These are phyloP conservation scores for Rhinatrema bivittatum DNA, from an alignment of 2,797 vertebrate genomes.

Conservation along the genomic window DNA sequence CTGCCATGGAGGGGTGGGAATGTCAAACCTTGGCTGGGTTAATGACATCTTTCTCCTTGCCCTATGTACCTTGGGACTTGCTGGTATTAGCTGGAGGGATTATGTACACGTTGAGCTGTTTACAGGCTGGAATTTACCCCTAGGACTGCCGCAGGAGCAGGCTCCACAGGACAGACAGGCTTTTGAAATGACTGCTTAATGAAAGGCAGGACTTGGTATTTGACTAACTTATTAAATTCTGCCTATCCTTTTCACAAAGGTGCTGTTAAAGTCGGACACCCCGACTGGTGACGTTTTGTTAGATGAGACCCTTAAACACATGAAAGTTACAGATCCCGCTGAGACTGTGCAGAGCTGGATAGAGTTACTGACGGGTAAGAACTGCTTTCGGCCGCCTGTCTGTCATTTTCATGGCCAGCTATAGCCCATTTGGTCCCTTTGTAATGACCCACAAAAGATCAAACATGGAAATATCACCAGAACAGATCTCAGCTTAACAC, in stretches of 20 bases:
- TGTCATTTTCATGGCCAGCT: too few species aligned
- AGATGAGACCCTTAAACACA: conserved; percentile 70
- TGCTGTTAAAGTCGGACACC: conserved; percentile 57
- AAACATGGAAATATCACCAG: too few species aligned
- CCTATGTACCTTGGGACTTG: not conserved
- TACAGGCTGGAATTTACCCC: too few species aligned
- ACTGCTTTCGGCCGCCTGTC: too few species aligned
- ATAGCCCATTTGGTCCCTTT: too few species aligned
- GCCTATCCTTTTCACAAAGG: too few species aligned
- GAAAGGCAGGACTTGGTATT: too few species aligned
- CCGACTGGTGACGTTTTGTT: conserved; percentile 67
- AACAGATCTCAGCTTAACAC: too few species aligned
- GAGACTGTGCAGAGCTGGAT: conserved; percentile 73
- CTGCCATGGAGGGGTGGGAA: not conserved
- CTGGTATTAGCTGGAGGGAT: too few species aligned
- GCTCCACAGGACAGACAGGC: fast-evolving
- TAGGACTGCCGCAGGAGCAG: not conserved
- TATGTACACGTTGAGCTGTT: too few species aligned
- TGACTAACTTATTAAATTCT: too few species aligned
- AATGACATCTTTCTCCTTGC: not conserved
- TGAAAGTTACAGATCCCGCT: conserved; percentile 57
- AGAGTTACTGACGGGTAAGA: conserved; percentile 67
- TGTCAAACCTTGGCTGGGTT: not conserved
- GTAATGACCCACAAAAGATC: too few species aligned
- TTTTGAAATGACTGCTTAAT: fast-evolving